Base-by-base conservation (phyloP, 2,888 invertebrate genomes). In the Epicampocera succincta region DNA sequence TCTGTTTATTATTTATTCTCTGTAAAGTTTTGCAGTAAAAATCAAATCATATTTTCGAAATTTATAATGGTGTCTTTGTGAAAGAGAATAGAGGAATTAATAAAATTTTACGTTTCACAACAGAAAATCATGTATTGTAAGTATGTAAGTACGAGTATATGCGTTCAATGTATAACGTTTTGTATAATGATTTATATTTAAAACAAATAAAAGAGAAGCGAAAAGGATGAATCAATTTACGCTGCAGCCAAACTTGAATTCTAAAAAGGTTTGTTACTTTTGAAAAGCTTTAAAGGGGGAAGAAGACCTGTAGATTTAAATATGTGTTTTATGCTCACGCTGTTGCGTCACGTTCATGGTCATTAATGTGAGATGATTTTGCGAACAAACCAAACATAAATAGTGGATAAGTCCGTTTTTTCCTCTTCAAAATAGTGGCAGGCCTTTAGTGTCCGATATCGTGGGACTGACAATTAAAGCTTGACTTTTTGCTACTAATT, bases 1-100 rank as follows among this genome's bases (percentile, higher is more conserved):
- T 84, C 84, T 84, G 84, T 84, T 84, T 79, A 74, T 76, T 60
- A 56, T 60, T 60, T 66, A 68, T 56, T 73, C 50, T 68, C 61
- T 72, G 21, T 69, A 40, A 48, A 61, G n/a, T 65, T 69, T 73
- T 65, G 58, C 46, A 73, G 19, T 52, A 61, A 77, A 71, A 63
- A 25, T 48, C 3, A 66, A 76, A 66, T 63, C 29, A 54, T 40
- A 44, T 65, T 73, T 46, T 9, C n/a, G n/a, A 65, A 63, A 56
- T 73, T 54, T 54, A 56, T 54, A 74, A 65, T 65, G 52, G 13
- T 74, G 17, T 15, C 52, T 33, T 46, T 46, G 66, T 56, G 38
- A 42, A 60, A 12, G 42, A 60, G 21, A 42, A 17, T 15, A 33
- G 13, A 44, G 42, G 50, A 15, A 75, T 15, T 42, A 68, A 50